Base-by-base conservation (phyloP, 2,888 invertebrate species). In the Rotaria magnacalcarata region DNA sequence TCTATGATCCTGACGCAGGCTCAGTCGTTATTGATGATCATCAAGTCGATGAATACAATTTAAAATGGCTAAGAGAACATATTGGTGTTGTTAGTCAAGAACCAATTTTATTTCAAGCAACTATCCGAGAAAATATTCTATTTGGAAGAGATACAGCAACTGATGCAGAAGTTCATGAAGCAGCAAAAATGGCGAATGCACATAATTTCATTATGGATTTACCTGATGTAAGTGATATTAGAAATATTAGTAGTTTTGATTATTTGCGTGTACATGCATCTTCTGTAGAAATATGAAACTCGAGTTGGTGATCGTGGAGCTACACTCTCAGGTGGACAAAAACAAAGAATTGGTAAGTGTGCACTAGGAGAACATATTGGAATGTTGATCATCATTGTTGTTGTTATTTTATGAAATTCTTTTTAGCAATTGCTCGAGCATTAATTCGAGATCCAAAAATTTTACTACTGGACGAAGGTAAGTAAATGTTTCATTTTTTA, bases 1-100 rank as follows among this genome's bases (percentile, higher is more conserved):
- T 91, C 88, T 91, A 91, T 88, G 90, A 90, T 87, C 88, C 90
- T n/a, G 88, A 89, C 34, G 41, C 67, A 56, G 86, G 86, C 34
- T 24, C 43, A 47, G 74, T 86, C 4, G 67, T 41, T n/a, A 34
- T 87, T 14, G 87, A 80, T 47, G 47, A 52, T 74, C 43, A 56
- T 21, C 27, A 84, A n/a, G 27, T 87, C 7, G 75, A 7, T 10
- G 56, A 74, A 34, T 74, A 60, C 27, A 85, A 87, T 41, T 47
- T 87, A n/a, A 58, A 84, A 54, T 87, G 87, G 87, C 41, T 86
- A 43, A 34, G 87, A n/a, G 58, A 84, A 21, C 67, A 84, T 43
- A 87, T 87, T 47, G 87, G 85, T 19, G 60, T 86, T n/a, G 86
- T 87, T 10, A 86, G 84, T 41, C 87, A 87, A 86, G 86, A 86